Percentiles rank a stretch among this genome's conserved stretches.
phyloP scores from a whole-genome alignment of 2,113 vertebrate genomes.

The Rhea americana region DNA sequence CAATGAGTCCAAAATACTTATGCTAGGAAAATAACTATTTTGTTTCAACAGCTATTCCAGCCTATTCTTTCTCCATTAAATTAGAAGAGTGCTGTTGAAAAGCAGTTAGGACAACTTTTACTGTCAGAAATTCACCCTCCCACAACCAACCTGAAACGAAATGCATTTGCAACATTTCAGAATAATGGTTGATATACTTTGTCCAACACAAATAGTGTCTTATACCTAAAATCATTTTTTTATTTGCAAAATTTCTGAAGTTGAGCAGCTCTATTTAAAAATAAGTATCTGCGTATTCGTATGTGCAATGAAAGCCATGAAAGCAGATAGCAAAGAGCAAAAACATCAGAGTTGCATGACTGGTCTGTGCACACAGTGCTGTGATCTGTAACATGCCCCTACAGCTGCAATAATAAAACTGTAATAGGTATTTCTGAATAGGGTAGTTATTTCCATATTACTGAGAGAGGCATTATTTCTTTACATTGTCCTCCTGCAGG shows the following conservation, averaged over 20 bases:
- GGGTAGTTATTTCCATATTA: neutral
- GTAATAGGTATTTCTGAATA: neutral
- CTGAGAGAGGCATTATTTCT: neutral
- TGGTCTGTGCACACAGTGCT: neutral
- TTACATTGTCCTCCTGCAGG: neutral
- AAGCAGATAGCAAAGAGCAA: neutral
- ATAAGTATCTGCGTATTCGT: neutral
- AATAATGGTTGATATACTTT: neutral
- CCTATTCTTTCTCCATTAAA: neutral
- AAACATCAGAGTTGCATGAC: neutral
- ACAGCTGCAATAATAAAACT: neutral
- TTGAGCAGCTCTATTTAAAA: neutral
- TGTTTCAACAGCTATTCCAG: neutral
- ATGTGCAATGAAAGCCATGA: neutral
- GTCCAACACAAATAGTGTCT: rapidly evolving
- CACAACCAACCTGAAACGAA: neutral
- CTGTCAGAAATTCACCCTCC: neutral
- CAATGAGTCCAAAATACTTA: neutral
- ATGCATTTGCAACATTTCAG: neutral
- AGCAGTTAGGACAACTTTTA: neutral
- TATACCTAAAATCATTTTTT: neutral
- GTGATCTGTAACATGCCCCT: rapidly evolving
- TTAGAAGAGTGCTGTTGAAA: neutral
- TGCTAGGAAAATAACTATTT: neutral
- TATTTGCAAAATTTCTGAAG: neutral